Base-by-base conservation (phyloP, 2,888 invertebrate species). In the Leucozona laternaria region DNA sequence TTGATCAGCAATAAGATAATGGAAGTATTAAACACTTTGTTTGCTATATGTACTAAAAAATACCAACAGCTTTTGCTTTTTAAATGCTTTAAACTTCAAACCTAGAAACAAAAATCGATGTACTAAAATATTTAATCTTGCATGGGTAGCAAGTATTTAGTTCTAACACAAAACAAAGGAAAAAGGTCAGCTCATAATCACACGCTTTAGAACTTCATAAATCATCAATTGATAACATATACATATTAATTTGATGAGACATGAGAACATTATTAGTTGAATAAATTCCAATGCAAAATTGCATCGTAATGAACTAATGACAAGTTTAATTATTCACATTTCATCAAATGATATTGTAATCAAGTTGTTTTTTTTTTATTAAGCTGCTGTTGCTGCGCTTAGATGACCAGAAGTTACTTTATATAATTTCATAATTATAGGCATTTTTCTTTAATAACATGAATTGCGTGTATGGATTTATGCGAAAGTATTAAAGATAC, bases 291-390 rank as follows among this genome's bases (percentile, higher is more conserved):
- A 15, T 20, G 3, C 10, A 22, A 68, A 68, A 3, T 50, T 68
- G n/a, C 31, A 20, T 50, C 50, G 20, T 34, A 50, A 50, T 68
- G 50, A 10, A 66, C 31, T 37, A 53, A 50, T 25, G 53, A 68
- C 37, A 50, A 25, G 11, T 37, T 53, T 25, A 53, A 68, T 68
- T 53, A n/a, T 53, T 37, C 13, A 48, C 53, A 53, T 40, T 68
- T 68, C 37, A 50, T 37, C 50, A 37, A 68, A 50, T 37, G 15
- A 31, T 28, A 20, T 22, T 50, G 31, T 34, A 20, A 50, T 31
- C 1, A 31, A 34, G 13, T 66, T n/a, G n/a, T 40, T 25, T 25
- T 31, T 31, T 31, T 31, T 31, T 31, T 31, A 8, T 10, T 62
- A 28, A 6, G 25, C 15, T 34, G 31, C 11, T 28, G 0, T n/a